Evolutionary conservation across 1,140 invertebrate genomes (phyloP).

Genomic region (Drosophila bocki): DNA sequence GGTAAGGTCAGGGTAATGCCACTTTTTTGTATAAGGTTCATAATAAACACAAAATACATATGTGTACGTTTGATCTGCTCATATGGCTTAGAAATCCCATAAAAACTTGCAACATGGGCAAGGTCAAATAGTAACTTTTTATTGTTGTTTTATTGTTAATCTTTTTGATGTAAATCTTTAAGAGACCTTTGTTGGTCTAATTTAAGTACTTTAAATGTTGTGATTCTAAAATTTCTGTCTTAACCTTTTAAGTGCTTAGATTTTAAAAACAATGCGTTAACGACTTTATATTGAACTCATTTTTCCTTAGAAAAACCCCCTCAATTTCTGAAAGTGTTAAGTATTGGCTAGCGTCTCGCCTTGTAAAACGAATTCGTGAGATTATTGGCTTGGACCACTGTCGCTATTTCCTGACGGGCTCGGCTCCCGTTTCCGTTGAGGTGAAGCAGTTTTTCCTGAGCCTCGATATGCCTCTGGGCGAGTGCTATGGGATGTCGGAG

Average conservation of each 20-base stretch:
- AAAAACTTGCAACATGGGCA: no score
- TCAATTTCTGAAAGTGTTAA: constrained; percentile 35
- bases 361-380: constrained; percentile 89
- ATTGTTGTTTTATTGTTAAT: no score
- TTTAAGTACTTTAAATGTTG: not conserved
- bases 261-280: not conserved
- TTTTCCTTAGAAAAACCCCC: constrained; percentile 27
- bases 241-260: not conserved
- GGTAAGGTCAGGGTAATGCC: no score
- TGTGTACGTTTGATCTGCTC: no score
- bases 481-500: constrained; percentile 95
- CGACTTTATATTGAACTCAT: not conserved
- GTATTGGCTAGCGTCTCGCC: constrained; percentile 68
- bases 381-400: constrained; percentile 92
- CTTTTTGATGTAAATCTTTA: no score
- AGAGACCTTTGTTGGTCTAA: not conserved
- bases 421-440: constrained; percentile 93
- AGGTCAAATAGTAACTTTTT: no score
- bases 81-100: not conserved
- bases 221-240: not conserved
- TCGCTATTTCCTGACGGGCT: constrained; percentile 89
- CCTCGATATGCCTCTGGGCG: constrained; percentile 92
- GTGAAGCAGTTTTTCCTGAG: constrained; percentile 94
- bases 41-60: not conserved
- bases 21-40: not conserved